A percentile compares a stretch with the other conserved stretches of the same genome.
Conservation (phyloP, 2,797 vertebrate species). For the Tokudaia tokunoshimensis region DNA sequence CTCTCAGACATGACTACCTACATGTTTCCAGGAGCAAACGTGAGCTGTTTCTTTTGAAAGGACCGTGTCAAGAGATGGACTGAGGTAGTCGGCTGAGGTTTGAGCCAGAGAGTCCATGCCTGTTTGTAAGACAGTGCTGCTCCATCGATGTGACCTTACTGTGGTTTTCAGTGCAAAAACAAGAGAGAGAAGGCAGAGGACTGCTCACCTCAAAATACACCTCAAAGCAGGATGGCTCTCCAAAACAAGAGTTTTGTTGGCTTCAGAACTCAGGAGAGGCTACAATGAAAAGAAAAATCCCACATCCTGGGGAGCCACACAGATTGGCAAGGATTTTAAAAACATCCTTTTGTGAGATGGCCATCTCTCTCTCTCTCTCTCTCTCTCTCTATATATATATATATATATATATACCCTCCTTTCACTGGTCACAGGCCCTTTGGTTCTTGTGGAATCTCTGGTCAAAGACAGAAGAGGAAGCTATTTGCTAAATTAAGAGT, state of each 20-base stretch:
- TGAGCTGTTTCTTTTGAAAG: not conserved
- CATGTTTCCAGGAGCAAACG: constrained; percentile 2
- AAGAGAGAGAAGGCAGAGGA: constrained; percentile 68
- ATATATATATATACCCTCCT: too few species aligned
- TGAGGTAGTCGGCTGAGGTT: constrained; percentile 67
- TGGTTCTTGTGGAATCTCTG: constrained; percentile 64
- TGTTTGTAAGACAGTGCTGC: constrained; percentile 18
- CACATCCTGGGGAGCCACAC: not conserved
- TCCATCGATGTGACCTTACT: constrained; percentile 71
- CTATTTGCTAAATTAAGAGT: constrained; percentile 67
- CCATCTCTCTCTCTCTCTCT: too few species aligned
- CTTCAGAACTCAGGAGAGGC: constrained; percentile 1
- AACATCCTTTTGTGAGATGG: not conserved
- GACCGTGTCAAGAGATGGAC: constrained; percentile 44
- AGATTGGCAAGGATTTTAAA: constrained; percentile 73
- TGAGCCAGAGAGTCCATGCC: not conserved
- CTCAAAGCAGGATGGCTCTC: constrained; percentile 85
- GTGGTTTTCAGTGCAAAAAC: constrained; percentile 78
- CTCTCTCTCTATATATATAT: too few species aligned
- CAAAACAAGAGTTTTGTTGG: not conserved
- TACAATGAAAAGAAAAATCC: not conserved
- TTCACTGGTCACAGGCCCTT: constrained; percentile 26
- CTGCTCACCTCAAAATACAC: constrained; percentile 82
- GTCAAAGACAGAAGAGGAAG: constrained; percentile 71
- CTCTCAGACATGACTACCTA: not conserved